A percentile compares a stretch with the other conserved stretches of the same genome.
Conservation (phyloP, 2,888 invertebrate species). For the Nomada fucata region DNA sequence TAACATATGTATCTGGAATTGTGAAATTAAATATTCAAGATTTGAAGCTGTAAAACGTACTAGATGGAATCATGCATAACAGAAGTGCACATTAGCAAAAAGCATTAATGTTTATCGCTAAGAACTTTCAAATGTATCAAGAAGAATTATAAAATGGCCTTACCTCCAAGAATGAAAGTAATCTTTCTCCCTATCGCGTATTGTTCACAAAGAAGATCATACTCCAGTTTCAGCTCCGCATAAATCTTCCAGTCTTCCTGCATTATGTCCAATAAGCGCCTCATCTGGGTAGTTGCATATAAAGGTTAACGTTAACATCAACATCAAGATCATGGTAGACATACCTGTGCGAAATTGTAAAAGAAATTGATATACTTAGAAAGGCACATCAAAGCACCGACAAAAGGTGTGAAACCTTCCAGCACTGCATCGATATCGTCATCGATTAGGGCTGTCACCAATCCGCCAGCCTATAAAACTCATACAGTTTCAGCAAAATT, state of each 20-base stretch:
- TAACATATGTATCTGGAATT: too few relatives aligned
- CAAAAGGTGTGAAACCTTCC: slow-evolving; percentile 54
- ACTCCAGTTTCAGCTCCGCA: slow-evolving; percentile 29
- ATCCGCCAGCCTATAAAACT: slow-evolving; percentile 53
- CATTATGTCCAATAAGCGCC: slow-evolving; percentile 43
- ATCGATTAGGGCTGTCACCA: slow-evolving; percentile 37
- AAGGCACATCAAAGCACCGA: slow-evolving; percentile 62
- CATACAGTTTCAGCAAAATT: too few relatives aligned
- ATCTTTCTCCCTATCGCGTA: slow-evolving; percentile 51
- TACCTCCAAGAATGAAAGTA: slow-evolving; percentile 56
- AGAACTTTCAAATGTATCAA: too few relatives aligned
- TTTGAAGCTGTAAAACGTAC: too few relatives aligned
- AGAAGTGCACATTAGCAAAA: too few relatives aligned
- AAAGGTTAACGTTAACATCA: not conserved
- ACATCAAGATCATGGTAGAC: not conserved
- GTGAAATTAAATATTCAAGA: too few relatives aligned
- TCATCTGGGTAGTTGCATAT: slow-evolving; percentile 48
- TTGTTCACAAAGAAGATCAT: slow-evolving; percentile 42
- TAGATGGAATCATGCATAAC: too few relatives aligned
- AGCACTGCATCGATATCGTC: slow-evolving; percentile 48
- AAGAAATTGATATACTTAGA: slow-evolving; percentile 57
- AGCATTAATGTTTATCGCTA: too few relatives aligned
- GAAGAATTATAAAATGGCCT: not conserved
- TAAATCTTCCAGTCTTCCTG: slow-evolving; percentile 58
- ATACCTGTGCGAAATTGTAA: slow-evolving; percentile 56